Evolutionary conservation across 64 coral and sea anemone species (phyloP).

Genomic region (Catalaphyllia jardinei): DNA sequence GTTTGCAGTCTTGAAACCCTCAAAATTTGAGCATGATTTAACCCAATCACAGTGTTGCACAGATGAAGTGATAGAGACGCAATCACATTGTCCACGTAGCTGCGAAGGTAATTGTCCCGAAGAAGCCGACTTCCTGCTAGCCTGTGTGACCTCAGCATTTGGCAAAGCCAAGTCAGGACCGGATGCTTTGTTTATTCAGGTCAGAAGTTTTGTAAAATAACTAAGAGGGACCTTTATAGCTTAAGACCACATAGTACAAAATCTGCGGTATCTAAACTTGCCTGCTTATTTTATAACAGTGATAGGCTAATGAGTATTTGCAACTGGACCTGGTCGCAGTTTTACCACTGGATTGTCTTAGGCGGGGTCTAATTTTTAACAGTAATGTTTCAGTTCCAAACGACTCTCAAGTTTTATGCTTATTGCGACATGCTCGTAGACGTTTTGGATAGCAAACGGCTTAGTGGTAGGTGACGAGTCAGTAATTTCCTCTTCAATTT

Average conservation of each 20-base stretch:
- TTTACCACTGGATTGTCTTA: too few species aligned
- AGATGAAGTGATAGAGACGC: not conserved
- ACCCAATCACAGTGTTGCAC: not conserved
- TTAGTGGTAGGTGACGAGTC: too few species aligned
- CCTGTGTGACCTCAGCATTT: not conserved
- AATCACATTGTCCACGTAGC: too few species aligned
- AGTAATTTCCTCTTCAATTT: not conserved
- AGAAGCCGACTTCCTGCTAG: slow-evolving; percentile 18
- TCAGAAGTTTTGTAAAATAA: not conserved
- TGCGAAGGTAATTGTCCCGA: not conserved
- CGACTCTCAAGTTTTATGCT: too few species aligned
- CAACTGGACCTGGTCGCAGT: too few species aligned
- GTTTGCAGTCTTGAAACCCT: not conserved
- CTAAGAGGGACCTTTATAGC: not conserved
- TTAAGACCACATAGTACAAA: not conserved
- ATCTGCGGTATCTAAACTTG: not conserved
- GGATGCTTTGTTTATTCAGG: not conserved
- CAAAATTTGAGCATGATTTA: not conserved
- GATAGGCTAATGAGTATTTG: too few species aligned
- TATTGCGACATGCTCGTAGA: too few species aligned
- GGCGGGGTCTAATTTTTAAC: too few species aligned
- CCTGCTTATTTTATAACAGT: not conserved
- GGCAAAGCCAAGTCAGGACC: too few species aligned
- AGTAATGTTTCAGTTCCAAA: too few species aligned
- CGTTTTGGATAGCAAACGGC: too few species aligned